These are phyloP conservation scores for Apocheima hispidaria DNA, from an alignment of 2,888 invertebrate genomes.

Conservation along the genomic window DNA sequence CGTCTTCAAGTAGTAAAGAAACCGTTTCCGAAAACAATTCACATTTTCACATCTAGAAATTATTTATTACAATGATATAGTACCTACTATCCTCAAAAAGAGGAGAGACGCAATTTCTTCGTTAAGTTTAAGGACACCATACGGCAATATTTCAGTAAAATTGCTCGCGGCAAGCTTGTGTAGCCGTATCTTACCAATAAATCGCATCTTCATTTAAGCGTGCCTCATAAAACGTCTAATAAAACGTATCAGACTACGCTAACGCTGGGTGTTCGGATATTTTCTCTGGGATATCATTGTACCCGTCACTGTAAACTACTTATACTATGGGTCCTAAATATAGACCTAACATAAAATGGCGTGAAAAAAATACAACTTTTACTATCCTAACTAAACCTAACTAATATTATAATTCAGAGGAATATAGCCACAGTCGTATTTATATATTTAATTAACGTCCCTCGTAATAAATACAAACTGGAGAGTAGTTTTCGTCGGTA, in stretches of 20 bases:
- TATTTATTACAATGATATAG: background rate
- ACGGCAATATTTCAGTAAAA: slow-evolving; percentile 9
- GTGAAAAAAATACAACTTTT: too few species aligned
- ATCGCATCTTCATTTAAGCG: slow-evolving; percentile 7
- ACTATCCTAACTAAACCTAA: too few species aligned
- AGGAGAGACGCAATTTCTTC: background rate
- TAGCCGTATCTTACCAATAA: background rate
- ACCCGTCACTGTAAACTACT: too few species aligned
- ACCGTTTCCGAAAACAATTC: background rate
- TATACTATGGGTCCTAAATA: too few species aligned
- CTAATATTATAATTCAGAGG: too few species aligned
- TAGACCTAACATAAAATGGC: too few species aligned
- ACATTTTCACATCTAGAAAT: background rate
- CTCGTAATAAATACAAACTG: too few species aligned
- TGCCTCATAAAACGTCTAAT: slow-evolving; percentile 1
- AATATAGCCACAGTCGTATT: too few species aligned
- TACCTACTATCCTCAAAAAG: background rate
- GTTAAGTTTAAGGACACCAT: background rate
- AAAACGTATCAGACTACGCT: background rate
- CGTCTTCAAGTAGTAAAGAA: background rate
- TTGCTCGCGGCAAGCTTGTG: slow-evolving; percentile 2
- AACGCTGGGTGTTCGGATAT: too few species aligned
- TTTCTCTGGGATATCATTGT: too few species aligned
- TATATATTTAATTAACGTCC: too few species aligned
- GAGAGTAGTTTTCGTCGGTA: too few species aligned